Evolutionary conservation across 2,888 invertebrate genomes (phyloP).

Genomic region (Encarsia formosa): DNA sequence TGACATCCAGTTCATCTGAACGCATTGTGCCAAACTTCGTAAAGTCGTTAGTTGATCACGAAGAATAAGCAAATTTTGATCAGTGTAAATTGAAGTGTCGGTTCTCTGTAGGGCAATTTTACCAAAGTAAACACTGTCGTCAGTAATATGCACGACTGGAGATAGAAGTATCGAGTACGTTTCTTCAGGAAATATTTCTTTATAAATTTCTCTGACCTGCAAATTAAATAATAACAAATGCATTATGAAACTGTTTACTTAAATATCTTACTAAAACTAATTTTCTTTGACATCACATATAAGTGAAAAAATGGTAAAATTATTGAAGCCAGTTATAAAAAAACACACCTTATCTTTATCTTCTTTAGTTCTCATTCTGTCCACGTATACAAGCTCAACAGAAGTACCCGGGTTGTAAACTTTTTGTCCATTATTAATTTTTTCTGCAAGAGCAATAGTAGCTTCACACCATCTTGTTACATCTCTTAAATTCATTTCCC

Average conservation of each 20-base stretch:
- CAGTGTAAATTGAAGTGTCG: slow-evolving; percentile 48
- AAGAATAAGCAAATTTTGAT: slow-evolving; percentile 51
- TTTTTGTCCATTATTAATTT: not conserved
- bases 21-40: slow-evolving; percentile 78
- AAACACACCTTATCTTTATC: slow-evolving; percentile 69
- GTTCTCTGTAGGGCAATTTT: slow-evolving; percentile 57
- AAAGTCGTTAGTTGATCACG: slow-evolving; percentile 63
- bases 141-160: slow-evolving; percentile 60
- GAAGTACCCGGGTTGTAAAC: slow-evolving; percentile 57
- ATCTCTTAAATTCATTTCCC: slow-evolving; percentile 97
- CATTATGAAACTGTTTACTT: not conserved
- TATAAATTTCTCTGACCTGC: slow-evolving; percentile 49
- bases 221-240: slow-evolving; percentile 14
- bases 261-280: not conserved
- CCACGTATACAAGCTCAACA: slow-evolving; percentile 77
- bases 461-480: slow-evolving; percentile 89
- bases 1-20: slow-evolving; percentile 88
- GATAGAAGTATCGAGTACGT: slow-evolving; percentile 52
- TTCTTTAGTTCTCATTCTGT: slow-evolving; percentile 75
- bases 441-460: slow-evolving; percentile 49
- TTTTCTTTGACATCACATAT: not conserved
- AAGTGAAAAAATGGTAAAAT: not conserved
- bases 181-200: slow-evolving; percentile 50
- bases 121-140: slow-evolving; percentile 61
- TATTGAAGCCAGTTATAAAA: not conserved